Evolutionary conservation across 2,797 vertebrate species (phyloP).

Genomic region (Neoniphon sammara): DNA sequence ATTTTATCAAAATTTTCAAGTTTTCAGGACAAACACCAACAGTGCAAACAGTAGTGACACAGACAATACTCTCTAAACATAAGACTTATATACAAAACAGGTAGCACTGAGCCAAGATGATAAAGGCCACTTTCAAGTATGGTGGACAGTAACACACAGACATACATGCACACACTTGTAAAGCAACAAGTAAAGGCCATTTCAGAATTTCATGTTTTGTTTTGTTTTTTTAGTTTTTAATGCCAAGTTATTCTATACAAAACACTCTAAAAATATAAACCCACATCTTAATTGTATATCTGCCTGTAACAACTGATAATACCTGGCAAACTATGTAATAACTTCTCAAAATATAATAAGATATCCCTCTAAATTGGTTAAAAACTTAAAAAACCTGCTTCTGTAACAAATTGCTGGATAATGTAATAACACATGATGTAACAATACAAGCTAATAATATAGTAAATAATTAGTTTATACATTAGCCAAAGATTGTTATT

Average conservation of each 20-base stretch:
- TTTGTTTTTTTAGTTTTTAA: slow-evolving; percentile 27
- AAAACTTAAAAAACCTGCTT: too few relatives aligned
- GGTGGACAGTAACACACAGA: slow-evolving; percentile 30
- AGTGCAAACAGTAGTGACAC: slow-evolving; percentile 69
- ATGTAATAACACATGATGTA: neutral
- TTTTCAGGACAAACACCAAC: slow-evolving; percentile 73
- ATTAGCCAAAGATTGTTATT: too few relatives aligned
- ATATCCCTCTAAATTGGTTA: too few relatives aligned
- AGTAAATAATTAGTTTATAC: too few relatives aligned
- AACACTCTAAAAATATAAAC: slow-evolving; percentile 45
- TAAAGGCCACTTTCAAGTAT: slow-evolving; percentile 64
- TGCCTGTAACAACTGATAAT: neutral
- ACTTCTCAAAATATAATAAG: too few relatives aligned
- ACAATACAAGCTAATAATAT: neutral
- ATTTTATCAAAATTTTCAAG: slow-evolving; percentile 74
- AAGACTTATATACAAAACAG: slow-evolving; percentile 12
- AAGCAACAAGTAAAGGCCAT: slow-evolving; percentile 17
- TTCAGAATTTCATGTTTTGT: neutral
- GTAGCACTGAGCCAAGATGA: slow-evolving; percentile 1
- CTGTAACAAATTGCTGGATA: too few relatives aligned
- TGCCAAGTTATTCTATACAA: slow-evolving; percentile 7
- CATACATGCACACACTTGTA: slow-evolving; percentile 7
- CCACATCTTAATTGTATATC: slow-evolving; percentile 1
- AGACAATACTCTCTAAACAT: slow-evolving; percentile 2
- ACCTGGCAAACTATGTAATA: neutral